Evolutionary conservation across 2,888 invertebrate genomes (phyloP), one percentile per base, ranked within the genome.

Genomic region (Drosophila quinaria): DNA sequence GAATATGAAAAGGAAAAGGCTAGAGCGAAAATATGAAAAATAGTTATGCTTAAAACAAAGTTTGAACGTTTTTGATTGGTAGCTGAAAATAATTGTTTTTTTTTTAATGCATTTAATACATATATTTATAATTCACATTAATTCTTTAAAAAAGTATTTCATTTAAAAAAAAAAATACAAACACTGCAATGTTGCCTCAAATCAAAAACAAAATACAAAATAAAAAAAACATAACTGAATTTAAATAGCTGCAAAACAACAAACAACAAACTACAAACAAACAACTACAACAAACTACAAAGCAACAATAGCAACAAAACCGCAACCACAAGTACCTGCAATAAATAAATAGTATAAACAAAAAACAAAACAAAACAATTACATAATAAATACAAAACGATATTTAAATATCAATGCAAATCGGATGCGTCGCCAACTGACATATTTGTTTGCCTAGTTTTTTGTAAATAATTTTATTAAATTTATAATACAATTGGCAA

Each of bases 281-380:
- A 68, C 49, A 65, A 49, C 74, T 59, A 73, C 64, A 60, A 52
- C 55, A 67, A 80, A 87, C 89, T 89, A 86, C 85, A 86, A 78
- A 83, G 85, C 82, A 86, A 86, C 81, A 87, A 87, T 87, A 86
- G 82, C 85, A 89, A 89, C 81, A 79, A 82, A 89, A 91, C 90
- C 91, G 91, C 87, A 91, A 92, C 92, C 92, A 90, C 90, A 92
- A 91, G 92, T 93, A 93, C 92, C 92, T 93, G 92, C 91, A 91
- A 89, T 84, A 81, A 87, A 70, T 87, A 81, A 83, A 87, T 87
- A 82, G 80, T 83, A 85, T 89, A 80, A 74, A 68, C 60, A 73
- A 71, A 72, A 75, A 70, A 69, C 75, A 65, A 74, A 72, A 68
- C 42, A 55, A 72, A 55, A 63, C 69, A 54, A 54, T 46, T 68